Evolutionary conservation across 30 jellyfish, hydroid and myxozoan genomes (phyloP).

Genomic region (Pseudorhiza aurosa): DNA sequence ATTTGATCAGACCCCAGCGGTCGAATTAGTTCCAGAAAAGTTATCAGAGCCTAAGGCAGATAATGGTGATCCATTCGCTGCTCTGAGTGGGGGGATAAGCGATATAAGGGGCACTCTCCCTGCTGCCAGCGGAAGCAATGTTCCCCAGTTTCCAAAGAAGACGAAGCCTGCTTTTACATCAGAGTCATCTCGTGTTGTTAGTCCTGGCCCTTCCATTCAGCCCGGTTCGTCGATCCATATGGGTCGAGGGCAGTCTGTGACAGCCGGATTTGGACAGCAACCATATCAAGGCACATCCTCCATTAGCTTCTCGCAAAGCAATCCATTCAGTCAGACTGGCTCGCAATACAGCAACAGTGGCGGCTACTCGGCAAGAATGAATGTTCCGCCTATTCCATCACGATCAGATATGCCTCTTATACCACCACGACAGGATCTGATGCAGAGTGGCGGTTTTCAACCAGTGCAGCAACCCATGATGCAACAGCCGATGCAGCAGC

Average conservation of each 20-base stretch:
- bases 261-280: slow-evolving; percentile 47
- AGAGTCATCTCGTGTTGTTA: slow-evolving; percentile 30
- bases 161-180: slow-evolving; percentile 24
- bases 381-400: slow-evolving; percentile 38
- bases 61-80: slow-evolving; percentile 67
- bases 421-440: slow-evolving; percentile 53
- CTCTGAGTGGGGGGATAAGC: slow-evolving; percentile 50
- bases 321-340: slow-evolving; percentile 43
- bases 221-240: slow-evolving; percentile 10
- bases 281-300: slow-evolving; percentile 3
- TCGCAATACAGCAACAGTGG: slow-evolving; percentile 25
- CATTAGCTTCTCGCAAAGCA: slow-evolving; percentile 16
- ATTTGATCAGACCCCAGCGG: slow-evolving; percentile 17
- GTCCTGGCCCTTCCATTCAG: slow-evolving; percentile 46
- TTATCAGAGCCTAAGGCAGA: slow-evolving; percentile 31
- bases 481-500: slow-evolving; percentile 8
- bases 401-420: slow-evolving; percentile 64
- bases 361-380: slow-evolving; percentile 34
- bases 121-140: slow-evolving; percentile 48
- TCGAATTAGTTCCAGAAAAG: slow-evolving; percentile 45
- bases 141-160: slow-evolving; percentile 47
- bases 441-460: slow-evolving; percentile 15
- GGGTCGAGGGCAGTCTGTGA: slow-evolving; percentile 6
- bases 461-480: background rate
- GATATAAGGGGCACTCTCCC: slow-evolving; percentile 69